Evolutionary conservation across 2,888 invertebrate genomes (phyloP).

Genomic region (Calameuta pallipes): DNA sequence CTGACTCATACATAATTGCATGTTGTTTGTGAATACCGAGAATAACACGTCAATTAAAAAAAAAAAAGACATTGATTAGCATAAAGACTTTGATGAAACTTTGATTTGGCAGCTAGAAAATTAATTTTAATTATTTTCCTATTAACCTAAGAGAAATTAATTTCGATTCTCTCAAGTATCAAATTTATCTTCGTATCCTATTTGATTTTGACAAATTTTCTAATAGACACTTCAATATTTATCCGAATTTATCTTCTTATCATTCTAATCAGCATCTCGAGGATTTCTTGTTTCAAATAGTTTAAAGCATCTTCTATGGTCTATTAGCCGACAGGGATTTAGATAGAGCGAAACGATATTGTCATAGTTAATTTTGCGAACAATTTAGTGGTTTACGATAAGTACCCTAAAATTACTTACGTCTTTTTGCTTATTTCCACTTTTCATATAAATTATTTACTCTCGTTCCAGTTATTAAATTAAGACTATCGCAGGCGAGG

Average conservation of each 20-base stretch:
- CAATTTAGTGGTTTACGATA: neutral
- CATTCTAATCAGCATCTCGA: too few relatives aligned
- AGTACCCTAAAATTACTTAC: neutral
- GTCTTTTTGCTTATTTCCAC: neutral
- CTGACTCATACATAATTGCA: conserved; percentile 19
- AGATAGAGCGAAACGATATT: neutral
- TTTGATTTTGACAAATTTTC: too few relatives aligned
- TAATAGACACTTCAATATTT: too few relatives aligned
- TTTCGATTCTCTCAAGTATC: neutral
- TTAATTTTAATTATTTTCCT: neutral
- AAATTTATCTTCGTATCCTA: too few relatives aligned
- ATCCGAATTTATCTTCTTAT: too few relatives aligned
- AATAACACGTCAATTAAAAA: neutral
- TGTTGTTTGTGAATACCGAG: neutral
- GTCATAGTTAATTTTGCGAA: neutral
- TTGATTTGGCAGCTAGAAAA: neutral
- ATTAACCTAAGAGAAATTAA: neutral
- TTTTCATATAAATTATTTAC: neutral
- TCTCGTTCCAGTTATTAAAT: neutral
- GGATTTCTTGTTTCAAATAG: neutral
- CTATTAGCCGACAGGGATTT: neutral
- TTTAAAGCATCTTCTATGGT: neutral
- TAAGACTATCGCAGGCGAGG: neutral
- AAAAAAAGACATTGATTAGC: too few relatives aligned
- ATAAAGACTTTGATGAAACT: neutral